phyloP scores from a whole-genome alignment of 2,797 vertebrate genomes.

The Enteromius paludinosus region DNA sequence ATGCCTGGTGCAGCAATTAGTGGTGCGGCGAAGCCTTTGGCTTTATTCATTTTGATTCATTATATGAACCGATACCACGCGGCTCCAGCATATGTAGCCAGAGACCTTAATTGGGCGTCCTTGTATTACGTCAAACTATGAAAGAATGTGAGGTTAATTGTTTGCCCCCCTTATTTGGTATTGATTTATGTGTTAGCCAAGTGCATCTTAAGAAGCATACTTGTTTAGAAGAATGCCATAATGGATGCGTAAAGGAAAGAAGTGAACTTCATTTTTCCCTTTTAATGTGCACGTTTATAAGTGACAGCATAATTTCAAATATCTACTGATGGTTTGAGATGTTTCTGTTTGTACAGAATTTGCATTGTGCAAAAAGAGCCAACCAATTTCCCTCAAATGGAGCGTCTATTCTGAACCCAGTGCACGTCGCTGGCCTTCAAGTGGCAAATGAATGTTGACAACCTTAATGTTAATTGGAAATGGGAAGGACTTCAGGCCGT shows the following conservation, averaged over 20 bases:
- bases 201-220: neutral
- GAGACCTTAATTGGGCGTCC: constrained; percentile 70
- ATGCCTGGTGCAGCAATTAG: constrained; percentile 51
- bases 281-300: neutral
- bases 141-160: constrained; percentile 66
- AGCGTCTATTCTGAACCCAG: constrained; percentile 18
- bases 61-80: constrained; percentile 59
- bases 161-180: constrained; percentile 51
- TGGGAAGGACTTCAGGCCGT: constrained; percentile 28
- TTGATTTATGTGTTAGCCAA: constrained; percentile 29
- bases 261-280: neutral
- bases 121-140: constrained; percentile 69
- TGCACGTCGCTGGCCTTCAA: constrained; percentile 42
- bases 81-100: constrained; percentile 62
- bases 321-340: constrained; percentile 17
- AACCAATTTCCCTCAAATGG: constrained; percentile 2
- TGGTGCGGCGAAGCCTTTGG: constrained; percentile 62
- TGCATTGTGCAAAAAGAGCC: constrained; percentile 25
- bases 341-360: constrained; percentile 15
- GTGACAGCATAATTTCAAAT: constrained; percentile 48
- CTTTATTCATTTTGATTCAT: constrained; percentile 61
- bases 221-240: neutral
- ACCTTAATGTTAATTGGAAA: constrained; percentile 57
- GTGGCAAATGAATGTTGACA: constrained; percentile 61
- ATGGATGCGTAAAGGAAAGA: neutral